Base-by-base conservation (phyloP, 2,113 vertebrate species). In the Romanogobio albipinnatus region DNA sequence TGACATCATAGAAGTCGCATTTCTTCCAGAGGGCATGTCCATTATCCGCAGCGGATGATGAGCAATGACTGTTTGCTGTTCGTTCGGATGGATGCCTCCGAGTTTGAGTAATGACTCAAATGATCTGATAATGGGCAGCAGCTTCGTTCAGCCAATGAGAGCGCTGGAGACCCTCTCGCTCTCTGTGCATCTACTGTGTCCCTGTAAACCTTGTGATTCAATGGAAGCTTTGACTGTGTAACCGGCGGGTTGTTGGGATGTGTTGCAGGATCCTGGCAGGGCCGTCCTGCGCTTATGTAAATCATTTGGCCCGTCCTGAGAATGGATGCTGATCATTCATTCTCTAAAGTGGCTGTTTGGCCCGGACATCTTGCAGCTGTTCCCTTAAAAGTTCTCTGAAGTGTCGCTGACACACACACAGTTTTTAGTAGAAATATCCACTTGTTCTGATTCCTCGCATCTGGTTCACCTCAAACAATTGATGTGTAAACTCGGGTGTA, bases 271-370 rank as follows among this genome's bases (percentile, higher is more conserved):
- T 64, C 29, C 49, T 78, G 73, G 62, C 81, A 83, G 24, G 71
- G 13, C 24, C 29, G 29, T 7, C 58, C 66, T 45, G 29, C 17
- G 10, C 71, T 84, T 33, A 22, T 66, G 59, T 76, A 76, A 66
- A 64, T 62, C 45, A 15, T 62, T 43, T 29, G 26, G 70, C 51
- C 13, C 19, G 1, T 62, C 43, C 59, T 49, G 15, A 33, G 79
- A 53, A 51, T 51, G 15, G 61, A 81, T 33, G 24, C 59, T 53
- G 61, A n/a, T 66, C 43, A n/a, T 68, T 81, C 11, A 81, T 81
- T 81, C 61, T 45, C 26, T 11, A 68, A 81, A 81, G 79, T 81
- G 62, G 24, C 77, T 80, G 43, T 61, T 80, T 80, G 77, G 59
- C 59, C 2, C 26, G 43, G 17, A n/a, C 26, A 2, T 68, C 43